Conservation (phyloP, 2,113 vertebrate genomes). For the Jaculus jaculus region DNA sequence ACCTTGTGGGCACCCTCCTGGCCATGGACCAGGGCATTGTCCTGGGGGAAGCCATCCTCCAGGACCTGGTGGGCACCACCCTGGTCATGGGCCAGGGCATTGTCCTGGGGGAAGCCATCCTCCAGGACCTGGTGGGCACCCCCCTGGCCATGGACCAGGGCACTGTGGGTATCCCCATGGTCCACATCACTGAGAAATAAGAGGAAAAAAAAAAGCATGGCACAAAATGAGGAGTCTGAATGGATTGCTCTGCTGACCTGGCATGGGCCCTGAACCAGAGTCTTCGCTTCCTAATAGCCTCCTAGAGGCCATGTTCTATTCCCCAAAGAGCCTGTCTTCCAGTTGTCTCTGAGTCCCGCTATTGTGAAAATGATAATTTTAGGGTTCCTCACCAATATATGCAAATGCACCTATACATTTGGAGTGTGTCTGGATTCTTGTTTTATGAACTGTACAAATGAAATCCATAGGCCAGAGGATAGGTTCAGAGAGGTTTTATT, state of each 20-base stretch:
- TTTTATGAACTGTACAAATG: too few relatives aligned
- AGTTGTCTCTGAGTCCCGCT: not conserved
- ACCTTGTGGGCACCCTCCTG: not conserved
- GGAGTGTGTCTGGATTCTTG: too few relatives aligned
- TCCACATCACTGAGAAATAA: slow-evolving; percentile 53
- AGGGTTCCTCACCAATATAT: too few relatives aligned
- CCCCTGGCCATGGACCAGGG: not conserved
- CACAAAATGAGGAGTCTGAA: not conserved
- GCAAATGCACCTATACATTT: too few relatives aligned
- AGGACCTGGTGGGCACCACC: not conserved
- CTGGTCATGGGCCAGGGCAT: not conserved
- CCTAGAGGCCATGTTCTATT: not conserved
- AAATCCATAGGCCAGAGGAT: too few relatives aligned
- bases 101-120: not conserved
- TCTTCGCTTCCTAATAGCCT: slow-evolving; percentile 52
- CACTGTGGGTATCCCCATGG: not conserved
- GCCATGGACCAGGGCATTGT: not conserved
- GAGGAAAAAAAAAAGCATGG: not conserved
- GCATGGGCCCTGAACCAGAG: not conserved
- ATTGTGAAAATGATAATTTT: not conserved
- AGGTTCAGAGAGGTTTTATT: too few relatives aligned
- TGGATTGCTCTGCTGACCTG: not conserved
- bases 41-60: not conserved
- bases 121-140: not conserved
- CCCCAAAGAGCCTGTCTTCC: not conserved